Base-by-base conservation (phyloP, 2,113 vertebrate genomes). In the Toxotes chatareus region DNA sequence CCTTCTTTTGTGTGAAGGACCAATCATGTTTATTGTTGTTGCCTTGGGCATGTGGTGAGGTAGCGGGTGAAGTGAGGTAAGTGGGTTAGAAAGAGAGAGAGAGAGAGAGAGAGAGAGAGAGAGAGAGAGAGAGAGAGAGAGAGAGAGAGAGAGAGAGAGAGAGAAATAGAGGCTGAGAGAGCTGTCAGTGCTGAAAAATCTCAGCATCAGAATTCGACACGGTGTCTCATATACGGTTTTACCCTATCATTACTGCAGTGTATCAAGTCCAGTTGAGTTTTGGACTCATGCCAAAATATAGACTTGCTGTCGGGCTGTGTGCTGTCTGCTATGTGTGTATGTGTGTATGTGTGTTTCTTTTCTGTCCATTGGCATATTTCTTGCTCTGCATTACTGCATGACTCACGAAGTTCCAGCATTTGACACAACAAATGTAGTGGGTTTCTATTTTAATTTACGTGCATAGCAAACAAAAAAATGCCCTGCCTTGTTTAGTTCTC, bases 1-100 rank as follows among this genome's bases (percentile, higher is more conserved):
- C 86, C 86, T 82, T 77, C 84, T 69, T 88, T 88, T 88, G 69
- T 87, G 80, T 59, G 60, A 84, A 80, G 74, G 82, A 65, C 91
- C 85, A 82, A 88, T 93, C 61, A 31, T 81, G 49, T 90, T 83
- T 88, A 88, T 80, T 92, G 88, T 85, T 91, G 88, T 86, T 88
- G 90, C 86, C 86, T 84, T 84, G 79, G 80, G 89, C 77, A 75
- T 89, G 86, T 62, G 85, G 88, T 74, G 82, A 89, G 81, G 84
- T 82, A 84, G 87, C 38, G 83, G 89, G 84, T 88, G 83, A 90
- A 88, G 76, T 79, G 77, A 93, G 83, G 77, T 87, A 89, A 90
- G 83, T 87, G 84, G 70, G 85, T 89, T 88, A 81, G 63, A 75
- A 70, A 79, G 49, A 80, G 77, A 80, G 70, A 36, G 61, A 68